Evolutionary conservation across 2,888 invertebrate genomes (phyloP), one percentile per base, ranked within the genome.

Genomic region (Lottia scabra): DNA sequence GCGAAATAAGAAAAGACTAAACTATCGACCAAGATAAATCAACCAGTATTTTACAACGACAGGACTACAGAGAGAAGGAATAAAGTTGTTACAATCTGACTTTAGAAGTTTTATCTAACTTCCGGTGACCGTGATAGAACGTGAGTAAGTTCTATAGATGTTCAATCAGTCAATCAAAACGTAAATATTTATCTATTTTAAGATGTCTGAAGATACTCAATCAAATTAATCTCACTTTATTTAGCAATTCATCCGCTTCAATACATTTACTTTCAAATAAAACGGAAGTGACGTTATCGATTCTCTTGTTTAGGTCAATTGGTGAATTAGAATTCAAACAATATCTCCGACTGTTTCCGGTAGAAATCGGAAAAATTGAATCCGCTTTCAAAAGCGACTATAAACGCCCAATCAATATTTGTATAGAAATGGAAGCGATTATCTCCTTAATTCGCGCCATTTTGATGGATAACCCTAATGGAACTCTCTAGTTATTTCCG

Each of bases 401-500:
- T 23, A 56, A 56, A 56, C 56, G 23, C 56, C 23, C 19, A 23
- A 56, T 56, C 56, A 56, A 56, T 56, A 23, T 56, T 19, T 56
- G 56, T 23, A 56, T 56, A 23, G 56, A 56, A 56, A 56, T 56
- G 19, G 56, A 56, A 23, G 56, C 56, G 56, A 56, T 56, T 56
- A 56, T 56, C 56, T 23, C 23, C 56, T 56, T 56, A 56, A 56
- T 56, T 23, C 56, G 19, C 23, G 56, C 56, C 56, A 56, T 56
- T 23, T 56, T 66, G 71, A 66, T 65, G 66, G 62, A 71, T 62
- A 65, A 65, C 80, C 74, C 79, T 80, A 80, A 80, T 80, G 80
- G 80, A 80, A 80, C 79, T 80, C 77, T 79, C 80, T 80, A 75
- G 80, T 80, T 38, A 79, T 80, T 74, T 80, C 80, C 80, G 79